Base-by-base conservation (phyloP, 2,113 vertebrate genomes). In the Paralichthys olivaceus region DNA sequence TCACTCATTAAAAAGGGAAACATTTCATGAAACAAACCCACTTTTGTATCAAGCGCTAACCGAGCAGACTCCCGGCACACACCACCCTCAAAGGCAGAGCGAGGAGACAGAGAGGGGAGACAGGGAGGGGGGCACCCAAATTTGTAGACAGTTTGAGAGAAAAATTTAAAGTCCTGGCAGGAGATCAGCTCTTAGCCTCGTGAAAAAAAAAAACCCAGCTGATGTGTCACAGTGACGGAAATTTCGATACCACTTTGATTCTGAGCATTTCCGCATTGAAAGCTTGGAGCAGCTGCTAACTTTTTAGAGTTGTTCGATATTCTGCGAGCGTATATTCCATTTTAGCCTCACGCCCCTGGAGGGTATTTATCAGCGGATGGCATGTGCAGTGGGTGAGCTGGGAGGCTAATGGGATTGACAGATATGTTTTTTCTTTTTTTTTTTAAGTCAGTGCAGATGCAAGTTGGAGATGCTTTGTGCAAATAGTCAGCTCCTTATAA, bases 1-100 rank as follows among this genome's bases (percentile, higher is more conserved):
- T 92, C 85, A 88, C 85, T 93, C 93, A 91, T 94, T 93, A 93
- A 91, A 91, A 90, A 91, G 79, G 83, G 74, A 87, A 92, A 90
- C 85, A 88, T 86, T 88, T 91, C 83, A 87, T 83, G 75, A 81
- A 88, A 91, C 88, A 92, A 81, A 86, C 79, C 79, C 72, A 75
- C 84, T 85, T 90, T 91, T 92, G 89, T 92, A 70, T 86, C 82
- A 79, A 81, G 83, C 53, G 66, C 81, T 80, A 74, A 79, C 82
- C 86, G 59, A 76, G 79, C 70, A 43, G 56, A 59, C 69, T 34
- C 77, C 65, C 82, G 59, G 75, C 75, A 20, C 51, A 69, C 63
- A 28, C 37, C 49, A 22, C 56, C 72, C 75, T 85, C 72, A 89
- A 70, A 81, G 83, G 75, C 66, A 80, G 75, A 77, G 60, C 22